Conservation (phyloP, 2,888 invertebrate genomes). For the Megaustenia siamemsis region DNA sequence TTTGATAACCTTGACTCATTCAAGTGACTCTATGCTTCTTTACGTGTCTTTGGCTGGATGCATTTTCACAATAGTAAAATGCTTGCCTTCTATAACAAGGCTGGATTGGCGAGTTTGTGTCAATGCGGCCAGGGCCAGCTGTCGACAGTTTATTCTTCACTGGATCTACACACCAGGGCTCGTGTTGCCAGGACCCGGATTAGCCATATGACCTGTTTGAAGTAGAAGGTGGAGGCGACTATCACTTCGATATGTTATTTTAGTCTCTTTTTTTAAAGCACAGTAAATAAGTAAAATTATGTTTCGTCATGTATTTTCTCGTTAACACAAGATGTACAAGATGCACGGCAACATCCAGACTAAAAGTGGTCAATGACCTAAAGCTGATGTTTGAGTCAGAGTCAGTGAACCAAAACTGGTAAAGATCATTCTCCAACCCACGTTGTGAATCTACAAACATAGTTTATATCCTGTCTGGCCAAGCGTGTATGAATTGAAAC, state of each 20-base stretch:
- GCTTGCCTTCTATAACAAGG: neutral
- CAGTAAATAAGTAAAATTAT: too few species aligned
- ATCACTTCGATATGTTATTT: neutral
- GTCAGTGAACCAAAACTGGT: too few species aligned
- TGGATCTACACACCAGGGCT: neutral
- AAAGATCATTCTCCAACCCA: too few species aligned
- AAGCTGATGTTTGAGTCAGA: too few species aligned
- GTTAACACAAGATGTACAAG: too few species aligned
- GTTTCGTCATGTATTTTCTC: too few species aligned
- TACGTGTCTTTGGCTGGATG: neutral
- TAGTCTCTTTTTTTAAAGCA: neutral
- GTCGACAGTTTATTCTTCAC: neutral
- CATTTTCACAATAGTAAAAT: slow-evolving; percentile 10
- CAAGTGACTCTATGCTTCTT: neutral
- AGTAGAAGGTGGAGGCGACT: neutral
- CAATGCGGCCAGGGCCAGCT: neutral
- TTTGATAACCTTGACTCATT: neutral
- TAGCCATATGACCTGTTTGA: neutral
- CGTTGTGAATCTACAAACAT: too few species aligned
- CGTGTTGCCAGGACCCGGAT: neutral
- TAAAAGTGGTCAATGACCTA: too few species aligned
- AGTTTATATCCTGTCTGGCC: too few species aligned
- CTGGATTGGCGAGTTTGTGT: neutral
- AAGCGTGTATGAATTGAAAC: too few species aligned
- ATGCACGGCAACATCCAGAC: too few species aligned